A percentile compares a stretch with the other conserved stretches of the same genome.
These are phyloP conservation scores for Acholoe squamosa DNA, from an alignment of 2,888 invertebrate genomes.

Conservation along the genomic window DNA sequence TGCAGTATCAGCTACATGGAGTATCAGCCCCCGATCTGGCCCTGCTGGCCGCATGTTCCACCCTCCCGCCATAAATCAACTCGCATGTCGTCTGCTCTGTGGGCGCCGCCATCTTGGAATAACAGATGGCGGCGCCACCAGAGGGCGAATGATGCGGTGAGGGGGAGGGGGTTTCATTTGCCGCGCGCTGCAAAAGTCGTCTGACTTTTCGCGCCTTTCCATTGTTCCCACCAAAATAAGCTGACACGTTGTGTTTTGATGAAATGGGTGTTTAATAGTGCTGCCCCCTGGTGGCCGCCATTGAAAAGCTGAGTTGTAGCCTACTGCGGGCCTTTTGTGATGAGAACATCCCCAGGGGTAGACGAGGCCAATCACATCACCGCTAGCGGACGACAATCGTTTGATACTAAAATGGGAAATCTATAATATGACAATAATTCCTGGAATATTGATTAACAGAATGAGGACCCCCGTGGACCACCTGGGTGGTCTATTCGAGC, in stretches of 20 bases:
- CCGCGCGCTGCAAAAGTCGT: not conserved
- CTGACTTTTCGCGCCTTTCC: constrained; percentile 6
- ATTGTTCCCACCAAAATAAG: not conserved
- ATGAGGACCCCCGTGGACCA: not conserved
- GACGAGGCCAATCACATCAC: not conserved
- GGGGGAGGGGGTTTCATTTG: not conserved
- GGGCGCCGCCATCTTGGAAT: constrained; percentile 38
- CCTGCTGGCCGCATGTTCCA: not conserved
- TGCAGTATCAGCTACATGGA: not conserved
- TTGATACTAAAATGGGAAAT: constrained; percentile 25
- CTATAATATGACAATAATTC: constrained; percentile 10
- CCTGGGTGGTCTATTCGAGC: not conserved
- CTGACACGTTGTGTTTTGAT: not conserved
- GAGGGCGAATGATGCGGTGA: not conserved
- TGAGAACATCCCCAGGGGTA: not conserved
- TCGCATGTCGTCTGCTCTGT: constrained; percentile 17
- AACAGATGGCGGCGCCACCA: constrained; percentile 32
- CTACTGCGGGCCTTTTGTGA: not conserved
- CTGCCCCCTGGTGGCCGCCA: constrained; percentile 21
- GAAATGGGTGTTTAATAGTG: constrained; percentile 34
- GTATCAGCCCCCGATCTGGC: not conserved
- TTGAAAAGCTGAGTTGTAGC: not conserved
- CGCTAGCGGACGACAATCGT: not conserved
- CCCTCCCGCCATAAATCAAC: constrained; percentile 1
- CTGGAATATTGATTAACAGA: constrained; percentile 1